Evolutionary conservation across 2,113 vertebrate species (phyloP).

Genomic region (Castor canadensis): DNA sequence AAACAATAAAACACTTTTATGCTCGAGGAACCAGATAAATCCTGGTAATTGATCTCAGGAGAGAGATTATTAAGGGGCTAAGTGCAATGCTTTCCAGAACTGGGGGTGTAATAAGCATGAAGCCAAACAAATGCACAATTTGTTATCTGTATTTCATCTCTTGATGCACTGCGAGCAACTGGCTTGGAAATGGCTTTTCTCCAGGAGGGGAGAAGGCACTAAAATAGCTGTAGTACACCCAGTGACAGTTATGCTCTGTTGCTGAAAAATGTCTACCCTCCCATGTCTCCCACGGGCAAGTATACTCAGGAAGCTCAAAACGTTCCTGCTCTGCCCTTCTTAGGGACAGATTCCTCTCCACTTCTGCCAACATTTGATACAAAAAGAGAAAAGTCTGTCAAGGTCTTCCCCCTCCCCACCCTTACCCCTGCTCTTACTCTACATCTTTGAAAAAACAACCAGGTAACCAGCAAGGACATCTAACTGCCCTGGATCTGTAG

Average conservation of each 20-base stretch:
- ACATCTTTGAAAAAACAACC: background rate
- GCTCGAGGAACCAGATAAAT: conserved; percentile 82
- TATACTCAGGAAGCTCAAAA: background rate
- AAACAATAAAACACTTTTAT: conserved; percentile 79
- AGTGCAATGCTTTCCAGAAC: conserved; percentile 82
- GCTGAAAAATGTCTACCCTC: conserved; percentile 53
- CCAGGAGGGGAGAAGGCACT: conserved; percentile 72
- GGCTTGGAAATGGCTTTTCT: conserved; percentile 78
- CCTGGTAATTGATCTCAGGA: conserved; percentile 84
- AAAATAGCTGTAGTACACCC: conserved; percentile 76
- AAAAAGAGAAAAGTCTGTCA: background rate
- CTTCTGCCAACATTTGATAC: background rate
- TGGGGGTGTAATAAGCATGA: conserved; percentile 79
- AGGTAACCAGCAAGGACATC: background rate
- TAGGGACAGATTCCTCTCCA: background rate
- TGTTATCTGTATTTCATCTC: conserved; percentile 82
- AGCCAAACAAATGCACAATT: conserved; percentile 80
- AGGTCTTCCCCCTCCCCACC: too few relatives aligned
- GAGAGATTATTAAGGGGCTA: conserved; percentile 84
- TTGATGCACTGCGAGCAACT: conserved; percentile 77
- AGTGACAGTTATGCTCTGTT: conserved; percentile 63
- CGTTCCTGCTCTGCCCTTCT: background rate
- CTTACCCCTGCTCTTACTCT: background rate
- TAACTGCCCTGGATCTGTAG: background rate
- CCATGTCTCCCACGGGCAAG: background rate